Evolutionary conservation across 2,888 invertebrate species (phyloP), one percentile per base, ranked within the genome.

Genomic region (Carcina quercana): DNA sequence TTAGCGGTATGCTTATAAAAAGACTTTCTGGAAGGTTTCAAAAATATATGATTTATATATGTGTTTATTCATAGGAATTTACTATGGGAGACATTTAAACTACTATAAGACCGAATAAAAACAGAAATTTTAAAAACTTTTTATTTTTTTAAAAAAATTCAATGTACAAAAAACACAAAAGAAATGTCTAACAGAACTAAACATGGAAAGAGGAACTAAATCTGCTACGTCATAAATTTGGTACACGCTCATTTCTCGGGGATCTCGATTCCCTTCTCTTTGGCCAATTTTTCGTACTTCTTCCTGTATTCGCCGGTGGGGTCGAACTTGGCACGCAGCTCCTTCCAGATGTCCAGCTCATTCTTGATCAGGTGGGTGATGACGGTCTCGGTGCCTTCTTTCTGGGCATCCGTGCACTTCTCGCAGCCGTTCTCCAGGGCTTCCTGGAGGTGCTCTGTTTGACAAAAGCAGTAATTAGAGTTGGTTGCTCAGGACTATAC

Each of bases 351-450:
- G 0, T 83, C 83, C 0, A 85, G 76, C 51, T 90, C 88, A 28
- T 91, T 79, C 41, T 91, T 86, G 43, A 91, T 88, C 40, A 94
- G 72, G 51, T 80, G 87, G 11, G 87, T 83, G 17, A 93, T 86
- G 4, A 91, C 87, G 42, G 84, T 89, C 52, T 87, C 85, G 20
- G 88, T 85, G 25, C 88, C 89, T 3, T 68, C 57, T 53, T 82
- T 87, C 59, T 92, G 92, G 13, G 79, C 78, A 19, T 89, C 87
- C 14, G 87, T 89, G 59, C 92, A 93, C 59, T 90, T 89, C 32
- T 55, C 50, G 61, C 92, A 93, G 29, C 88, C 88, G 3, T 85
- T 89, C 40, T 82, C 70, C 24, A 92, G 64, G 0, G 91, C 92
- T 37, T 92, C 92, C 15, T 89, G 88, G 5, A 92, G 61, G 19